Evolutionary conservation across 2,113 vertebrate genomes (phyloP).

Genomic region (Ifrita kowaldi): DNA sequence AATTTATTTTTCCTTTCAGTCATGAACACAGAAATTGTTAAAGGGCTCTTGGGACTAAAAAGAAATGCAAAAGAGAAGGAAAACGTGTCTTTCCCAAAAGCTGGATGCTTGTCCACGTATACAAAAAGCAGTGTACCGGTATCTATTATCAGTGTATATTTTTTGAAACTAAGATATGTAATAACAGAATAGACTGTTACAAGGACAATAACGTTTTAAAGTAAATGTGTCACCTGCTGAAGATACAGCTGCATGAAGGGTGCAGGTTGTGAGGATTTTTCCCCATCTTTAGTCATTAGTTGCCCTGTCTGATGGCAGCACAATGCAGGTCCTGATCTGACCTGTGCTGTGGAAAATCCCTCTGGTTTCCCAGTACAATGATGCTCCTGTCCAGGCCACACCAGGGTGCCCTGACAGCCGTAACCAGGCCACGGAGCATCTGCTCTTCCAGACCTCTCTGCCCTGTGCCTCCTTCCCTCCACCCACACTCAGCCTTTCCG

Average conservation of each 20-base stretch:
- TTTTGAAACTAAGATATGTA: neutral
- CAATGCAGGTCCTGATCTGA: neutral
- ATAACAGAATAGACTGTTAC: neutral
- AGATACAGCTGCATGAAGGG: neutral
- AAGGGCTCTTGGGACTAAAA: neutral
- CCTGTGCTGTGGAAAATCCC: neutral
- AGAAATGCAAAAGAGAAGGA: neutral
- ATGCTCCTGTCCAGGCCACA: neutral
- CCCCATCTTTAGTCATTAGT: neutral
- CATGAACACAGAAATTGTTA: neutral
- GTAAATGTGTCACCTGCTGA: neutral
- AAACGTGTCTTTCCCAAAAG: neutral
- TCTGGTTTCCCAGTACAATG: accelerated
- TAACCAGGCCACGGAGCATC: neutral
- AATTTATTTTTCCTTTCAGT: neutral
- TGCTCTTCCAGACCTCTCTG: neutral
- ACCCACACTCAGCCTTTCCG: neutral
- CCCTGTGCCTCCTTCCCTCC: neutral
- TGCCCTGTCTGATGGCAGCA: neutral
- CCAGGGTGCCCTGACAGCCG: accelerated
- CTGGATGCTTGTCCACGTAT: neutral
- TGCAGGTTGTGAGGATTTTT: accelerated
- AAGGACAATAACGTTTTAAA: neutral
- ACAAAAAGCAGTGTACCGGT: neutral
- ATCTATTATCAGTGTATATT: neutral